Percentiles rank a stretch among this genome's conserved stretches.
Evolutionary conservation across 2,888 invertebrate genomes (phyloP).

Genomic region (Ichneumoninae sp.): DNA sequence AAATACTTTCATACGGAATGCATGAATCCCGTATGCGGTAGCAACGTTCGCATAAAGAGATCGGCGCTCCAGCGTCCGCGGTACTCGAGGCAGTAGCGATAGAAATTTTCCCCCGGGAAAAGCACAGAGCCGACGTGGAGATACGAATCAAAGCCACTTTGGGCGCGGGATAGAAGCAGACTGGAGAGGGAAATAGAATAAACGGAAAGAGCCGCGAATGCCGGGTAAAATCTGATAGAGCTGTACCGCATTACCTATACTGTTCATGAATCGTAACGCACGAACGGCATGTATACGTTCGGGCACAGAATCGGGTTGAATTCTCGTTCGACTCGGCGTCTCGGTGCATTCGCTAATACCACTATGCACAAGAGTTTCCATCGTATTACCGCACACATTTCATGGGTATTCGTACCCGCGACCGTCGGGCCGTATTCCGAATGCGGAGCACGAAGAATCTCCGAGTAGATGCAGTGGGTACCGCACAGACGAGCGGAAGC

Average conservation of each 20-base stretch:
- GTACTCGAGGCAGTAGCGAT: slow-evolving; percentile 14
- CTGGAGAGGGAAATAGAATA: not conserved
- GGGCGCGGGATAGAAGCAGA: not conserved
- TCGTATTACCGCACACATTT: slow-evolving; percentile 29
- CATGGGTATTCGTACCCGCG: not conserved
- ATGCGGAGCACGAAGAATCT: not conserved
- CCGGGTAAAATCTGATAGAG: slow-evolving; percentile 24
- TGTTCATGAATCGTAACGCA: slow-evolving; percentile 37
- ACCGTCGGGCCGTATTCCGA: not conserved
- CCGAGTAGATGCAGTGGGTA: not conserved
- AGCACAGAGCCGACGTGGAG: slow-evolving; percentile 3
- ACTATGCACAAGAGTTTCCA: slow-evolving; percentile 35
- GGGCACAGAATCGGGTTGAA: slow-evolving; percentile 32
- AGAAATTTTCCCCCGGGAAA: slow-evolving; percentile 13
- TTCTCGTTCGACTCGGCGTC: slow-evolving; percentile 35
- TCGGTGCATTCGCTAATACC: slow-evolving; percentile 47
- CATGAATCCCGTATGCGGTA: not conserved
- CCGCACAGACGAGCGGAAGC: slow-evolving; percentile 1
- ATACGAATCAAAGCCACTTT: slow-evolving; percentile 36
- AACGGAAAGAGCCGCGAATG: slow-evolving; percentile 4
- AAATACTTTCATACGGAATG: not conserved
- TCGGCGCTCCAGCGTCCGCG: not conserved
- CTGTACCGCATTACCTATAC: slow-evolving; percentile 6
- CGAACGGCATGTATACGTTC: not conserved
- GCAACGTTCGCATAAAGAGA: slow-evolving; percentile 2